Conservation (phyloP, 1,140 invertebrate species). For the Caerostris extrusa region DNA sequence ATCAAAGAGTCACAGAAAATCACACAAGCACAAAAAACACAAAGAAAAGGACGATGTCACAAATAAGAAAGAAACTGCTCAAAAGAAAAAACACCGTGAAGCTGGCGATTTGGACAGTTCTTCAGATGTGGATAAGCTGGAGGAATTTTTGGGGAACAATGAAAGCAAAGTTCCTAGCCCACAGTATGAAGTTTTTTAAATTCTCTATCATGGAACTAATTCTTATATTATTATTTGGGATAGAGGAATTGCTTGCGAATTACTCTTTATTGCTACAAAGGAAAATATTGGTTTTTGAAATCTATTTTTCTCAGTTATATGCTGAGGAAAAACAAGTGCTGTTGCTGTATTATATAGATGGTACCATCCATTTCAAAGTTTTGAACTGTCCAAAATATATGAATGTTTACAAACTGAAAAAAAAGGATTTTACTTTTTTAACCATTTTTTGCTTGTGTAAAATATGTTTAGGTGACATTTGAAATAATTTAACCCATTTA, state of each 20-base stretch:
- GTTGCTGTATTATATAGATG: slow-evolving; percentile 42
- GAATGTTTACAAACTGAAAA: slow-evolving; percentile 34
- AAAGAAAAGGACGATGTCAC: slow-evolving; percentile 82
- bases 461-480: slow-evolving; percentile 28
- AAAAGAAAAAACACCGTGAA: slow-evolving; percentile 82
- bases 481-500: slow-evolving; percentile 25
- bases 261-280: not conserved
- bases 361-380: slow-evolving; percentile 56
- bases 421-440: slow-evolving; percentile 35
- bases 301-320: not conserved
- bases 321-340: slow-evolving; percentile 40
- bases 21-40: slow-evolving; percentile 80
- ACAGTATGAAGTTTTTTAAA: slow-evolving; percentile 72
- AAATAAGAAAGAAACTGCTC: slow-evolving; percentile 82
- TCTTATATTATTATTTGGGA: not conserved
- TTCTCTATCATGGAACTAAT: not conserved
- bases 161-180: slow-evolving; percentile 14
- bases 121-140: slow-evolving; percentile 83
- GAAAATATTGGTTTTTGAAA: slow-evolving; percentile 16
- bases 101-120: slow-evolving; percentile 78
- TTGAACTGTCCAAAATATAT: slow-evolving; percentile 44
- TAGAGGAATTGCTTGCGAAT: not conserved
- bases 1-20: slow-evolving; percentile 83
- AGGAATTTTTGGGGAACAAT: slow-evolving; percentile 84
- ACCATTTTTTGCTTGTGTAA: slow-evolving; percentile 42